A percentile compares a stretch with the other conserved stretches of the same genome.
These are phyloP conservation scores for Antedon mediterranea DNA, from an alignment of 53 echinoderm and acorn worm species.

Conservation along the genomic window DNA sequence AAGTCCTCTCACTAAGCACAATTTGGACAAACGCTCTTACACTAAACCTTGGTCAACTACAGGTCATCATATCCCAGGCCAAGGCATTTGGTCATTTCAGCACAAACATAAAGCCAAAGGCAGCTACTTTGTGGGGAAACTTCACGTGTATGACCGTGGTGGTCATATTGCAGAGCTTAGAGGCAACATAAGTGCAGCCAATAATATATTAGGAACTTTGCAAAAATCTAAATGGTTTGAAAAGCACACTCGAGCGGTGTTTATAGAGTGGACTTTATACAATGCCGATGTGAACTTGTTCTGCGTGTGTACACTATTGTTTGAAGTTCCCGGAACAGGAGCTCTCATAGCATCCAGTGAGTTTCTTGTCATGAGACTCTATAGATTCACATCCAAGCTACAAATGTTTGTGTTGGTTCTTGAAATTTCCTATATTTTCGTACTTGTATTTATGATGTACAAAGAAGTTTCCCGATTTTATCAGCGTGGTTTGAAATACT, in stretches of 20 bases:
- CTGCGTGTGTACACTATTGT: constrained; percentile 46
- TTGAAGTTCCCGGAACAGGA: constrained; percentile 30
- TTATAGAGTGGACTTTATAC: constrained; percentile 73
- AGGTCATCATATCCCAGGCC: neutral
- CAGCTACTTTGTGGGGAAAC: constrained; percentile 31
- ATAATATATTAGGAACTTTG: constrained; percentile 1
- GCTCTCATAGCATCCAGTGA: constrained; percentile 16
- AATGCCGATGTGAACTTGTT: constrained; percentile 54
- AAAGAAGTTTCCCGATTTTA: constrained; percentile 43
- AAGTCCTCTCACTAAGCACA: constrained; percentile 7
- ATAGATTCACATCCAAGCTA: constrained; percentile 20
- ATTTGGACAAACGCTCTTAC: constrained; percentile 11
- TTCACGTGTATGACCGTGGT: constrained; percentile 26
- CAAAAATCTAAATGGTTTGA: constrained; percentile 42
- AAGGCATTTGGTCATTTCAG: constrained; percentile 48
- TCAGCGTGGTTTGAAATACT: constrained; percentile 26
- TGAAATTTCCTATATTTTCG: constrained; percentile 43
- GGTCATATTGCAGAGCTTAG: constrained; percentile 51
- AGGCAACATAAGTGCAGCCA: constrained; percentile 7
- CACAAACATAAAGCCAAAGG: constrained; percentile 17
- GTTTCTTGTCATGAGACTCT: constrained; percentile 37
- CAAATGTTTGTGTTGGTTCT: constrained; percentile 54
- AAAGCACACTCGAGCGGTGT: constrained; percentile 40
- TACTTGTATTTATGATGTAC: constrained; percentile 34
- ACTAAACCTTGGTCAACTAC: constrained; percentile 30